Evolutionary conservation across 2,888 invertebrate species (phyloP), one percentile per base, ranked within the genome.

Genomic region (Lepidocyrtoides sp.): DNA sequence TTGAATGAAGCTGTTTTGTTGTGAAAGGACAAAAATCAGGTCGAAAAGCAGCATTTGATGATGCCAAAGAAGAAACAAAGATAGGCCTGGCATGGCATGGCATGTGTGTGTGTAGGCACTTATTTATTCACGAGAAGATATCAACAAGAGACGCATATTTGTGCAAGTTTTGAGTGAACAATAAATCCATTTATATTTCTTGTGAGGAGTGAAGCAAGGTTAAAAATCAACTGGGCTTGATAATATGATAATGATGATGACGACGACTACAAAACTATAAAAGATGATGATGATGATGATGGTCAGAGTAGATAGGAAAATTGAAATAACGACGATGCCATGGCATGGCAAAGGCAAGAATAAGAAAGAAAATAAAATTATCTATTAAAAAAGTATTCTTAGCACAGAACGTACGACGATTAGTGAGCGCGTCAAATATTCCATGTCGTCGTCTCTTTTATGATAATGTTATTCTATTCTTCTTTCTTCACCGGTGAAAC

Each of bases 1-100:
- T n/a, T n/a, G 36, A 75, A 51, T 36, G 32, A 77, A 86, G 86
- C 77, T 75, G 86, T 86, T 77, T 86, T 69, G 79, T 87, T 87
- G 79, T 88, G 88, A 82, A 82, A 88, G 72, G 82, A 72, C 72
- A 66, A 29, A 88, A 88, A 88, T 88, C 88, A 88, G 88, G 88
- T 88, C 88, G 88, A 88, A 88, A 69, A 82, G 41, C n/a, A n/a
- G n/a, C 54, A 82, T 72, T 82, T 32, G 51, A 79, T 7, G 51
- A 79, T 12, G 57, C n/a, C n/a, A 79, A 75, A 48, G 48, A 75
- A 75, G 41, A 75, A 69, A 69, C 69, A 69, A 69, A 75, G 75
- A 75, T 48, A 48, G 23, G 23, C 7, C n/a, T 75, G 10, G 8
- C n/a, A 48, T 44, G 75, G n/a, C n/a, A n/a, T n/a, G n/a, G n/a